Base-by-base conservation (phyloP, 1,140 invertebrate genomes). In the Eubasilissa regina region DNA sequence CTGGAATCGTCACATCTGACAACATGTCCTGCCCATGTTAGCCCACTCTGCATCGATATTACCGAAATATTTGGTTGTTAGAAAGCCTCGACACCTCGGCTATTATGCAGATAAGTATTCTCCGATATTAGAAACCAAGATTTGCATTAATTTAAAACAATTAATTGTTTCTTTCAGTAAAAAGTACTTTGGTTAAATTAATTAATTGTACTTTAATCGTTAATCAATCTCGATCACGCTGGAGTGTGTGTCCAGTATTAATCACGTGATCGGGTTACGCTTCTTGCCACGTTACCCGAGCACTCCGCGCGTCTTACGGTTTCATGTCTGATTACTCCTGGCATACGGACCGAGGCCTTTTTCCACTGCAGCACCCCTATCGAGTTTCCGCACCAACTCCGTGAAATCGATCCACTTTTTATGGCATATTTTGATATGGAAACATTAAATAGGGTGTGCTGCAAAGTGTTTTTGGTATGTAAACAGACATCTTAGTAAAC, bases 351-450 rank as follows among this genome's bases (percentile, higher is more conserved):
- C 48, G n/a, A 8, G 48, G 1, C 3, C 48, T 15, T 51, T 13
- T 15, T 8, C n/a, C 1, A 1, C 6, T 6, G 1, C 6, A 35
- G 1, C 25, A 3, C 1, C 11, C 9, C 56, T 60, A 60, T 21
- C 56, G 10, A 60, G 15, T 60, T n/a, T 19, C 56, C n/a, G 19
- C 12, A 4, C 17, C 62, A 43, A 43, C 62, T 35, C 62, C 62
- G 21, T 66, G 62, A 66, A 66, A 66, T 66, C 13, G 62, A 66
- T 66, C 62, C 62, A 66, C 62, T 66, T 66, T 66, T 66, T 66
- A 17, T 44, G 15, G 8, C 62, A 15, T 60, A 60, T 6, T 35
- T 35, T 35, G 25, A 35, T 35, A 35, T 35, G 25, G 6, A 6
- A 35, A 35, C 6, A 3, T 35, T 35, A n/a, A 35, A 35, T 6